Base-by-base conservation (phyloP, 2,888 invertebrate genomes). In the Coelinius sp. region DNA sequence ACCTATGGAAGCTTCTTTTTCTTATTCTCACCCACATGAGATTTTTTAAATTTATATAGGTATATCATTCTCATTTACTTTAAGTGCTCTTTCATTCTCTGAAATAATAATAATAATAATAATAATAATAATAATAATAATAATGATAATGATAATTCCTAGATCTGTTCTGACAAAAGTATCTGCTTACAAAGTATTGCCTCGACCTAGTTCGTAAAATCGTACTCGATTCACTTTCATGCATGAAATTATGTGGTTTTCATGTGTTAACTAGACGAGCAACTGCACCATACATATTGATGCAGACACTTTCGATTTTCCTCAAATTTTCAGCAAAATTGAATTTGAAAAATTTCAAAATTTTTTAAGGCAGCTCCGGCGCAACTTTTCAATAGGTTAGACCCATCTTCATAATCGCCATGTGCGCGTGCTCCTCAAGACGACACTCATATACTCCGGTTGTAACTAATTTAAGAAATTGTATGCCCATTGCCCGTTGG, bases 381-480 rank as follows among this genome's bases (percentile, higher is more conserved):
- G 20, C 8, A 59, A 6, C 20, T 31, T 35, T 31, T 10, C 10
- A 31, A 8, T 59, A 35, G 59, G 31, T 35, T 59, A 59, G 59
- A 31, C 8, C 14, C 12, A 41, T 63, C 24, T 22, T 63, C n/a
- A 59, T 35, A 17, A 59, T 59, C 59, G 68, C 70, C 70, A 67
- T 81, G 75, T 82, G 84, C 85, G 85, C 84, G 75, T 84, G 85
- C 85, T 80, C 83, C 75, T 74, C 71, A 53, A 73, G 72, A 73
- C 76, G 76, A 76, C 77, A 73, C 74, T 74, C 75, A 72, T 80
- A 75, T 77, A 76, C 77, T 77, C n/a, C 77, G 79, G 78, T 80
- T 78, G 82, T 1, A 80, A 85, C 86, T 86, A 86, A 86, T 86
- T 86, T 85, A 86, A 86, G 86, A 85, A 83, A 83, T 84, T 81